phyloP scores from a whole-genome alignment of 2,797 vertebrate genomes.

The Nothura maculosa region DNA sequence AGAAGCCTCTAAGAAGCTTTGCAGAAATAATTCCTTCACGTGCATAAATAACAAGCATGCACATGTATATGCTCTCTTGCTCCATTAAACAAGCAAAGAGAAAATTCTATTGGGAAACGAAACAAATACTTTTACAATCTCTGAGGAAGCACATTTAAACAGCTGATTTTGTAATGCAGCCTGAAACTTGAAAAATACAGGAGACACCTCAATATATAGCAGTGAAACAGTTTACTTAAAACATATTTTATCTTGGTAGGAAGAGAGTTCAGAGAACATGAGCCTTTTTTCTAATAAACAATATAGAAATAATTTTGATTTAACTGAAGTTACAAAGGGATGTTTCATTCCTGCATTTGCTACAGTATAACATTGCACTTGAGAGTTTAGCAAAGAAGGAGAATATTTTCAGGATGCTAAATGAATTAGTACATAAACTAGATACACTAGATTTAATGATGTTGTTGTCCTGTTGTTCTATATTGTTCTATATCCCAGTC shows the following conservation, averaged over 20 bases:
- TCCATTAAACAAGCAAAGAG: neutral
- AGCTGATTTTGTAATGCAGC: neutral
- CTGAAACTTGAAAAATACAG: neutral
- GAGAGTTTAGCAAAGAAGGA: conserved; percentile 17
- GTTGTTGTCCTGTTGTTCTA: neutral
- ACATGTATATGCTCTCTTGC: neutral
- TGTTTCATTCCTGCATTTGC: conserved; percentile 13
- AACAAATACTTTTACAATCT: neutral
- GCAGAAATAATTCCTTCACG: neutral
- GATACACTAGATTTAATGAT: neutral
- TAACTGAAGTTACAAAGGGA: conserved; percentile 20
- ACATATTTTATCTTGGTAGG: neutral
- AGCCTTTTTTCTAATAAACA: conserved; percentile 25
- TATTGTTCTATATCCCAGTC: neutral
- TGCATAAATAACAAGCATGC: neutral
- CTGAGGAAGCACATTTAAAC: neutral
- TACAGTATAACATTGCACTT: neutral
- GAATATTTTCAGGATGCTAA: conserved; percentile 13
- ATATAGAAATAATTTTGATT: conserved; percentile 32
- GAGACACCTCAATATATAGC: neutral
- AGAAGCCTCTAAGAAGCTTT: neutral
- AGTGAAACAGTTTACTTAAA: neutral
- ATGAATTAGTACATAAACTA: neutral
- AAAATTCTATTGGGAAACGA: neutral
- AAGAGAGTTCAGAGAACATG: conserved; percentile 8